Conservation (phyloP, 2,888 invertebrate genomes). For the Quadriops clusia region DNA sequence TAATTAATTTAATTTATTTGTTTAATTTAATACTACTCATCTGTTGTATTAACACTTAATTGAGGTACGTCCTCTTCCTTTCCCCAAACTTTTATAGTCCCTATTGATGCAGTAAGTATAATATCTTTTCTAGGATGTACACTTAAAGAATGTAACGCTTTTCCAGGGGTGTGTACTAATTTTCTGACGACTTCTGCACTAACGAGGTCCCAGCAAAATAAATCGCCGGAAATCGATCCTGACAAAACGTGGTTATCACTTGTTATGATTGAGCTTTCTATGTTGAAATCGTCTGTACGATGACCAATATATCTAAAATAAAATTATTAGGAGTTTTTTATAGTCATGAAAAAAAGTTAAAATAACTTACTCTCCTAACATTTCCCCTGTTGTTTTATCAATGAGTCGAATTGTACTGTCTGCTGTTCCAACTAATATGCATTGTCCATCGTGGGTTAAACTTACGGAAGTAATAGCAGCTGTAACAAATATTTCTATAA, state of each 20-base stretch:
- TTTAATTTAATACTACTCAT: too few relatives aligned
- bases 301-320: conserved; percentile 67
- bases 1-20: too few relatives aligned
- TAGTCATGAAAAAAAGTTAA: conserved; percentile 7
- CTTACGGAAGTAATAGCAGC: conserved; percentile 71
- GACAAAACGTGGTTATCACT: conserved; percentile 79
- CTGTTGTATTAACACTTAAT: too few relatives aligned
- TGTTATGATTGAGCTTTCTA: conserved; percentile 76
- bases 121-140: conserved; percentile 67
- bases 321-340: conserved; percentile 5
- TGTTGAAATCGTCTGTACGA: conserved; percentile 64
- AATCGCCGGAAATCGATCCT: conserved; percentile 77
- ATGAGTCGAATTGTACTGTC: conserved; percentile 74
- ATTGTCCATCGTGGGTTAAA: conserved; percentile 88
- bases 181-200: conserved; percentile 50
- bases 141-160: conserved; percentile 65
- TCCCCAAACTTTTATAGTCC: conserved; percentile 60
- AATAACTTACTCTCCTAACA: conserved; percentile 49
- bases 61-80: conserved; percentile 21
- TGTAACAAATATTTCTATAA: conserved; percentile 21
- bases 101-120: conserved; percentile 62
- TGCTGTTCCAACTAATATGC: conserved; percentile 72
- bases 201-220: conserved; percentile 86
- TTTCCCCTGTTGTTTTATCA: conserved; percentile 76
- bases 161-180: conserved; percentile 40